Base-by-base conservation (phyloP, 2,797 vertebrate genomes). In the Calcarius lapponicus region DNA sequence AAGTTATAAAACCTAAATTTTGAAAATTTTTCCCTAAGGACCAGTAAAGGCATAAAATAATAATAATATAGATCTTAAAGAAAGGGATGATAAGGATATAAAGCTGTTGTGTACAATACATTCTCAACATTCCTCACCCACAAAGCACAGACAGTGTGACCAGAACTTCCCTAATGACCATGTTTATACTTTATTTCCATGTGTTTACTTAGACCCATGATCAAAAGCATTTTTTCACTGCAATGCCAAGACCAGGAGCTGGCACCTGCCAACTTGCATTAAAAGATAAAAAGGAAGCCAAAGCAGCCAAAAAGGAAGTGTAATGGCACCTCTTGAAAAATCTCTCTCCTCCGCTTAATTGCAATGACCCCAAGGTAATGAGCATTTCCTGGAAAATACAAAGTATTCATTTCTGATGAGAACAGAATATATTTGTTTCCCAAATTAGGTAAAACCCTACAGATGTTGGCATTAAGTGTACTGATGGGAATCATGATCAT, bases 401-500 rank as follows among this genome's bases (percentile, higher is more conserved):
- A n/a, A 89, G 53, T 92, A 88, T 66, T 90, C 48, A 85, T 95
- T 90, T 87, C 83, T 81, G 84, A 93, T 0, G 3, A 94, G 79
- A 72, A 83, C 60, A 62, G 85, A 96, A 95, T 94, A 88, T 88
- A 88, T 94, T 92, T 82, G 80, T 89, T 97, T 97, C 88, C 70
- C 64, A 97, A 95, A 97, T 95, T 95, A 92, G 95, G 94, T 91
- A 65, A 80, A 98, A 92, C 79, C 78, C 92, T 97, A 95, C 88
- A 97, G 89, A 95, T 94, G 91, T 74, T 97, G 96, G 96, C 96
- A 97, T 97, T 97, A 97, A 97, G 88, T 72, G 95, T 85, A 94
- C 94, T 97, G 92, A 97, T 88, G 95, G 91, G 94, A 97, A 97
- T 97, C 95, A 90, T 38, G 86, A 97, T 97, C 95, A 94, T 96